Percentiles rank a stretch among this genome's conserved stretches.
Evolutionary conservation across 1,140 invertebrate genomes (phyloP).

Genomic region (Samia ricini): DNA sequence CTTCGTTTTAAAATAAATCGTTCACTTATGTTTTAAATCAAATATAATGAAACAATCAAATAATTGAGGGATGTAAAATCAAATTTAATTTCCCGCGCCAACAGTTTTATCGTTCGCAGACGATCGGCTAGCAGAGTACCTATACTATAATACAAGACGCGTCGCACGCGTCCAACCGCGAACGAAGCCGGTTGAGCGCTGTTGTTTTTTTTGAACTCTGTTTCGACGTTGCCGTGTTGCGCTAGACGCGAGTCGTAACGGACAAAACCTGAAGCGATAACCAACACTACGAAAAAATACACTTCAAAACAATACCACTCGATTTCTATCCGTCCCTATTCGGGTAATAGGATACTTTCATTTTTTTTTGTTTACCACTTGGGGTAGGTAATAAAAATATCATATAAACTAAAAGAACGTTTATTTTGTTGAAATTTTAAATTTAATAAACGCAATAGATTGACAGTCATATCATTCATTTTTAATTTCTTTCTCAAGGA

Average conservation of each 20-base stretch:
- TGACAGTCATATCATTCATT: constrained; percentile 20
- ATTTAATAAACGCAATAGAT: too few relatives aligned
- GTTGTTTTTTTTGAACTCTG: too few relatives aligned
- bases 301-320: constrained; percentile 12
- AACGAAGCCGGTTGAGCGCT: constrained; percentile 64
- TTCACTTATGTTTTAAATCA: constrained; percentile 3
- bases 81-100: constrained; percentile 34
- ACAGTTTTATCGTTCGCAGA: constrained; percentile 24
- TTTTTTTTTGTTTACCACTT: not conserved
- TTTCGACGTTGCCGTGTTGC: constrained; percentile 43
- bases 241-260: constrained; percentile 19
- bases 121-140: constrained; percentile 13
- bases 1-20: not conserved
- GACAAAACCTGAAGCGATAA: constrained; percentile 15
- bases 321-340: constrained; percentile 10
- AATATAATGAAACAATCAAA: not conserved
- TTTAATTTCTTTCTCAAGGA: constrained; percentile 48
- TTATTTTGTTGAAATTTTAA: not conserved
- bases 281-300: constrained; percentile 31
- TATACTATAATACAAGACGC: too few relatives aligned
- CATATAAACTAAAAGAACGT: not conserved
- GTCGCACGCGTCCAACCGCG: constrained; percentile 48
- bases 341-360: constrained; percentile 3
- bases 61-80: not conserved
- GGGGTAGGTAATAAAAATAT: not conserved